Evolutionary conservation across 1,140 invertebrate genomes (phyloP).

Genomic region (Drosophila serrata): DNA sequence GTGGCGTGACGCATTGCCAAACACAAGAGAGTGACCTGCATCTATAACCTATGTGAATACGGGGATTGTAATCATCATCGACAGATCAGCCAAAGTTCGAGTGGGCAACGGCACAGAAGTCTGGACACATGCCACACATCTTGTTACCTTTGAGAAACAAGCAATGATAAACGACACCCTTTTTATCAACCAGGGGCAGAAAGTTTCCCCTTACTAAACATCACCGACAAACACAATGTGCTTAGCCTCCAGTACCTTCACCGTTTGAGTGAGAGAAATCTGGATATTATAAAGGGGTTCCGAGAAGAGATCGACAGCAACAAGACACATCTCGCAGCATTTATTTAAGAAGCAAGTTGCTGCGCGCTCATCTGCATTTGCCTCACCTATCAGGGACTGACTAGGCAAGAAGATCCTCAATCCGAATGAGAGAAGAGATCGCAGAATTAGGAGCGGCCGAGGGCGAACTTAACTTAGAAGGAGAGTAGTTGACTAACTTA

Average conservation of each 20-base stretch:
- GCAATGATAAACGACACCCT: too few relatives aligned
- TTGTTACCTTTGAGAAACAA: conserved; percentile 7
- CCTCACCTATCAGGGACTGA: too few relatives aligned
- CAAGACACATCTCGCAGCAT: conserved; percentile 5
- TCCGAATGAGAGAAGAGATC: too few relatives aligned
- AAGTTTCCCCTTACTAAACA: too few relatives aligned
- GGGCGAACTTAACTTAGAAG: too few relatives aligned
- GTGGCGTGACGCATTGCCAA: too few relatives aligned
- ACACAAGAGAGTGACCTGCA: too few relatives aligned
- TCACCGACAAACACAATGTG: neutral
- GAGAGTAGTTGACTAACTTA: too few relatives aligned
- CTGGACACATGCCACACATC: conserved; percentile 28
- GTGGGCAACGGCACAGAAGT: conserved; percentile 25
- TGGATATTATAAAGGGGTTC: neutral
- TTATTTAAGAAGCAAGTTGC: conserved; percentile 16
- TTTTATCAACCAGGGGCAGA: too few relatives aligned
- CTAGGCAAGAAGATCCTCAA: too few relatives aligned
- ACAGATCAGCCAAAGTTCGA: conserved; percentile 29
- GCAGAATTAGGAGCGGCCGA: too few relatives aligned
- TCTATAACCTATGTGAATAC: too few relatives aligned
- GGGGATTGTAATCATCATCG: conserved; percentile 1
- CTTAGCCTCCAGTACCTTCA: neutral
- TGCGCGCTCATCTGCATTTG: conserved; percentile 5
- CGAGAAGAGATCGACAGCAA: neutral
- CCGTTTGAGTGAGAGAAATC: conserved; percentile 1